A percentile compares a stretch with the other conserved stretches of the same genome.
phyloP scores from a whole-genome alignment of 1,140 invertebrate species.

The Caerostris darwini region DNA sequence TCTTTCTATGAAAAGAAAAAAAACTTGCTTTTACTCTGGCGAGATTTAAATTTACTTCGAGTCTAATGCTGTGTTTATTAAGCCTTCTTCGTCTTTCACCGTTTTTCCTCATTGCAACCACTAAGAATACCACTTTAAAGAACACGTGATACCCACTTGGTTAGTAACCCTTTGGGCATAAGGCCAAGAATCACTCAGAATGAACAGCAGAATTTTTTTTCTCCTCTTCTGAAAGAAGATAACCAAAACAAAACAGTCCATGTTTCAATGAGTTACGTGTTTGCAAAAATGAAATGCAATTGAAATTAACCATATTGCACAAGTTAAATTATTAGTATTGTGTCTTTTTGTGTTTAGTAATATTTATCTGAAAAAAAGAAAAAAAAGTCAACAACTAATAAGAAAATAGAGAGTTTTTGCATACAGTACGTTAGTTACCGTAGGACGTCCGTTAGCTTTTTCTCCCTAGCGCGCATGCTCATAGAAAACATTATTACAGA shows the following conservation, averaged over 20 bases:
- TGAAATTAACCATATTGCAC: background rate
- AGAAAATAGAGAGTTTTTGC: no score
- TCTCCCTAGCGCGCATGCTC: no score
- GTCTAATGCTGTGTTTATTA: background rate
- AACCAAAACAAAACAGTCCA: background rate
- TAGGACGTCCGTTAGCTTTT: no score
- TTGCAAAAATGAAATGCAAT: background rate
- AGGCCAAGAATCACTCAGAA: background rate
- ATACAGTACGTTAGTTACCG: no score
- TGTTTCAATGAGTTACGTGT: background rate
- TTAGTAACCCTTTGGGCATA: slow-evolving; percentile 26
- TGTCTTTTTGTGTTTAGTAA: no score
- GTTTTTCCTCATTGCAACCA: background rate
- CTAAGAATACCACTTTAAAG: background rate
- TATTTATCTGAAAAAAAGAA: no score
- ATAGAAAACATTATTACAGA: no score
- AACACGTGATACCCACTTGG: background rate
- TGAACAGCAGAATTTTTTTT: background rate
- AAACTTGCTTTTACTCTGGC: no score
- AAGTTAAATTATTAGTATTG: background rate
- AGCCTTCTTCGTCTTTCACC: background rate
- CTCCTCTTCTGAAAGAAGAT: no score
- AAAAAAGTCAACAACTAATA: no score
- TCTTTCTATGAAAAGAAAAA: no score
- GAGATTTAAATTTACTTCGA: no score